A percentile compares a stretch with the other conserved stretches of the same genome.
These are phyloP conservation scores for Acleris emargana DNA, from an alignment of 2,888 invertebrate genomes.

Conservation along the genomic window DNA sequence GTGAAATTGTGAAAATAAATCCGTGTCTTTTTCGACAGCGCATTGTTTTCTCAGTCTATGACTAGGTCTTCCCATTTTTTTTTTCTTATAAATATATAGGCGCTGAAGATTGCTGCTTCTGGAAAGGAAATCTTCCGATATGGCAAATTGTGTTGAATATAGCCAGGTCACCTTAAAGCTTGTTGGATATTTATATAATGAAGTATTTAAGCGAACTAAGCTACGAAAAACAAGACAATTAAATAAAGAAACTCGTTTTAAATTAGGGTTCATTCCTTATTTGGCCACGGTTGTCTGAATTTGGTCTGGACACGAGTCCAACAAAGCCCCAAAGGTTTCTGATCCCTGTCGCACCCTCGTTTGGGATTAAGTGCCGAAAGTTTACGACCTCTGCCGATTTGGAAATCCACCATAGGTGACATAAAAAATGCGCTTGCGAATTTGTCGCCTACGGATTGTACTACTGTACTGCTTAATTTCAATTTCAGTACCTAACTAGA, in stretches of 20 bases:
- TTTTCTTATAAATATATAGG: too few species aligned
- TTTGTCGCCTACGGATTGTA: neutral
- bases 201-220: constrained; percentile 3
- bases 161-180: neutral
- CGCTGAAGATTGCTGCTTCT: too few species aligned
- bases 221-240: neutral
- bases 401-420: constrained; percentile 13
- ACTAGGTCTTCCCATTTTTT: too few species aligned
- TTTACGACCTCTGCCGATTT: constrained; percentile 29
- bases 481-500: too few species aligned
- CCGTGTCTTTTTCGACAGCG: too few species aligned
- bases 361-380: constrained; percentile 26
- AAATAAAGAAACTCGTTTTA: constrained; percentile 17
- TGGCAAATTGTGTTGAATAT: too few species aligned
- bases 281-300: constrained; percentile 27
- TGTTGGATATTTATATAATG: neutral
- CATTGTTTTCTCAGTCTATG: too few species aligned
- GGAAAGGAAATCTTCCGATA: too few species aligned
- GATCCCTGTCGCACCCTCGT: constrained; percentile 36
- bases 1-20: too few species aligned
- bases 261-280: constrained; percentile 28
- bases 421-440: constrained; percentile 18
- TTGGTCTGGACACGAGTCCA: neutral
- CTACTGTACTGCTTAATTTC: neutral
- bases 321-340: constrained; percentile 16